phyloP scores from a whole-genome alignment of 2,113 vertebrate species.

The Ochotona curzoniae region DNA sequence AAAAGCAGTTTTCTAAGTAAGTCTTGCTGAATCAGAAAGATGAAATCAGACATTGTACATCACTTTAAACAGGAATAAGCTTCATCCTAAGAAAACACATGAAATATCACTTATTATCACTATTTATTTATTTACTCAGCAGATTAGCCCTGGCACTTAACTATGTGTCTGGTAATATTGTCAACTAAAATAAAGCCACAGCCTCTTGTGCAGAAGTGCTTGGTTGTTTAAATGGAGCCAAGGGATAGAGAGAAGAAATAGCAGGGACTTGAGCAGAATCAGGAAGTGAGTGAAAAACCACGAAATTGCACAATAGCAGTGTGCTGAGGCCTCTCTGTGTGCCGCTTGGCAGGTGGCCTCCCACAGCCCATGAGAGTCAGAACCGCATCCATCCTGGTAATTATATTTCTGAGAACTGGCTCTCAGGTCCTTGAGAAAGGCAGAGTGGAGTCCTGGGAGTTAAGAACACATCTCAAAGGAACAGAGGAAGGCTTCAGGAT shows the following conservation, averaged over 20 bases:
- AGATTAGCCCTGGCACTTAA: constrained; percentile 7
- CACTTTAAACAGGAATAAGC: neutral
- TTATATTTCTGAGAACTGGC: neutral
- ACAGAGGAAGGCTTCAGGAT: neutral
- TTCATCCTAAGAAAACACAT: neutral
- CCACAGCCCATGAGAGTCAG: neutral
- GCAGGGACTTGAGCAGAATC: too few species aligned
- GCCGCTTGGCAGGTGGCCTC: too few species aligned
- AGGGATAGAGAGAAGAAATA: neutral
- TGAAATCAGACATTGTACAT: neutral
- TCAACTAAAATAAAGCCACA: neutral
- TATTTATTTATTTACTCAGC: constrained; percentile 35
- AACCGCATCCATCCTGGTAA: neutral
- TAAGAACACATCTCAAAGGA: neutral
- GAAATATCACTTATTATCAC: constrained; percentile 19
- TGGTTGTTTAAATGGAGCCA: neutral
- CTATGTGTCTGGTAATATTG: neutral
- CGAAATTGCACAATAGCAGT: neutral
- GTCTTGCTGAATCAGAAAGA: constrained; percentile 1
- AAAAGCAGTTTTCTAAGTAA: constrained; percentile 11
- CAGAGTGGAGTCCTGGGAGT: neutral
- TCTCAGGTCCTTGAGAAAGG: neutral
- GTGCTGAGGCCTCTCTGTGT: neutral
- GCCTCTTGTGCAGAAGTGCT: neutral
- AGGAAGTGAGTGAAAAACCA: neutral